Percentiles rank a stretch among this genome's conserved stretches.
Evolutionary conservation across 64 coral and sea anemone genomes (phyloP).

Genomic region (Pachyseris speciosa): DNA sequence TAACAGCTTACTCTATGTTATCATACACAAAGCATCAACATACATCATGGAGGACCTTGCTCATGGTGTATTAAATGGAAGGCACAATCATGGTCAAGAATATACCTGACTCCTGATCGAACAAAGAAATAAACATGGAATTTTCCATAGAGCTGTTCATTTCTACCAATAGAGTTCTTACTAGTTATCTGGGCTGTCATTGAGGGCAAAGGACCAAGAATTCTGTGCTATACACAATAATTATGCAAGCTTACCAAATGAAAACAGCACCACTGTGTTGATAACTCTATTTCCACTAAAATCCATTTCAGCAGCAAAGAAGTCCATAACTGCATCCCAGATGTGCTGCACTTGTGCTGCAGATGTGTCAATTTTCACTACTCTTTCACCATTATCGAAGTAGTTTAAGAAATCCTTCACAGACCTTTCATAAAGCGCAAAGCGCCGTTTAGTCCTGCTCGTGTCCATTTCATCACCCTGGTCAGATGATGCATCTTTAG

Average conservation of each 20-base stretch:
- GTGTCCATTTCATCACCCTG: conserved; percentile 96
- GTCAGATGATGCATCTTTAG: conserved; percentile 62
- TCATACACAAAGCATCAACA: too few relatives aligned
- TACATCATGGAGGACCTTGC: too few relatives aligned
- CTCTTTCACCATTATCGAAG: conserved; percentile 66
- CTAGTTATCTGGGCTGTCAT: too few relatives aligned
- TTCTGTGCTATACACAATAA: too few relatives aligned
- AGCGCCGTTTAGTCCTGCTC: conserved; percentile 80
- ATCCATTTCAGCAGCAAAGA: conserved; percentile 97
- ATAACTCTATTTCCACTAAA: conserved; percentile 83
- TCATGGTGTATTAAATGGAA: too few relatives aligned
- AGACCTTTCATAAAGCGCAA: conserved; percentile 82
- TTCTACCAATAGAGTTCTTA: too few relatives aligned
- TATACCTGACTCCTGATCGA: too few relatives aligned
- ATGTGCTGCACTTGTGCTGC: conserved; percentile 75
- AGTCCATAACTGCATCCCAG: conserved; percentile 94
- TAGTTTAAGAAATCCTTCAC: conserved; percentile 86
- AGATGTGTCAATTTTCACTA: conserved; percentile 84
- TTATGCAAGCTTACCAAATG: conserved; percentile 87
- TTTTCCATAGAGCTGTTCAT: too few relatives aligned
- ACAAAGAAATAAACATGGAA: too few relatives aligned
- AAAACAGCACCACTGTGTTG: conserved; percentile 84
- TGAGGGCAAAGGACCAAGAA: background rate
- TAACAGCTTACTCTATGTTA: too few relatives aligned
- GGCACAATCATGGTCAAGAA: too few relatives aligned